Conservation (phyloP, 2,888 invertebrate genomes). For the Branchipolynoe longqiensis region DNA sequence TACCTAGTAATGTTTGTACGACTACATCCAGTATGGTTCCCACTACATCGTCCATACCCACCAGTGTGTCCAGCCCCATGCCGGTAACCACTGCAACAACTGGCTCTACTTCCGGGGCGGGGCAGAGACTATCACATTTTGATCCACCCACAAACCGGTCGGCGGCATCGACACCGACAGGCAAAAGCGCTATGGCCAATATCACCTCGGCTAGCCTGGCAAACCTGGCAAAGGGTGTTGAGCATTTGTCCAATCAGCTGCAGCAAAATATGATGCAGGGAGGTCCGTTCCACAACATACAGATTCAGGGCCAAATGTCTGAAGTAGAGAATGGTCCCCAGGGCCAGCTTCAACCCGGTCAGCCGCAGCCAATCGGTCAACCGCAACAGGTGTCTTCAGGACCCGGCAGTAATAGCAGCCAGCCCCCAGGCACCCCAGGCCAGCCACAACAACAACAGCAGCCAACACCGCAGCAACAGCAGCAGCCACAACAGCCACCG, state of each 20-base stretch:
- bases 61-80: background rate
- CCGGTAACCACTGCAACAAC: slow-evolving; percentile 62
- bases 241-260: slow-evolving; percentile 81
- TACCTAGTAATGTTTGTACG: slow-evolving; percentile 72
- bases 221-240: slow-evolving; percentile 81
- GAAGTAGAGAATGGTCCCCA: slow-evolving; percentile 68
- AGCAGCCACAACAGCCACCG: slow-evolving; percentile 67
- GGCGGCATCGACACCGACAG: slow-evolving; percentile 53
- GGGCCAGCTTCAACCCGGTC: slow-evolving; percentile 67
- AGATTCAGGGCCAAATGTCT: slow-evolving; percentile 78
- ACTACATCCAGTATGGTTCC: slow-evolving; percentile 71
- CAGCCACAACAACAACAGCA: slow-evolving; percentile 50
- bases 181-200: slow-evolving; percentile 76
- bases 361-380: slow-evolving; percentile 64
- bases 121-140: slow-evolving; percentile 74
- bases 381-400: background rate
- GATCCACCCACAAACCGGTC: slow-evolving; percentile 69
- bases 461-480: slow-evolving; percentile 61
- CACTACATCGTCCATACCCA: slow-evolving; percentile 41
- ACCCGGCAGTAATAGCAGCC: background rate
- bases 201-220: slow-evolving; percentile 81
- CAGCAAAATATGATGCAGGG: slow-evolving; percentile 82
- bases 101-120: slow-evolving; percentile 75
- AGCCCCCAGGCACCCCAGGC: slow-evolving; percentile 10
- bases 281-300: slow-evolving; percentile 81